These are phyloP conservation scores for Hybos culiciformis DNA, from an alignment of 2,888 invertebrate species.

Conservation along the genomic window DNA sequence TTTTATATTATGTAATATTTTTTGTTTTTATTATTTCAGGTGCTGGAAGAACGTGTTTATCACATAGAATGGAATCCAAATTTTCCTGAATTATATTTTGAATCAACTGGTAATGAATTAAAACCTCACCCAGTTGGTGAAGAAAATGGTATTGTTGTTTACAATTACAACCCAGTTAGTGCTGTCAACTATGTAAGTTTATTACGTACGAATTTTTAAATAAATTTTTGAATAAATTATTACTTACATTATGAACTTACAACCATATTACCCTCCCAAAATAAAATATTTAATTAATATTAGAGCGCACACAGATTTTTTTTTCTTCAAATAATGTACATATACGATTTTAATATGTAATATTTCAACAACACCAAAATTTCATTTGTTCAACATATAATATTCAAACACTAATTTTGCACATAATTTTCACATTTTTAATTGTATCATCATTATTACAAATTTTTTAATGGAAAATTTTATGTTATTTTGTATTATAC, in stretches of 20 bases:
- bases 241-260: background rate
- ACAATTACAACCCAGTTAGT: constrained; percentile 72
- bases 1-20: constrained; percentile 1
- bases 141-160: constrained; percentile 70
- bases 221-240: background rate
- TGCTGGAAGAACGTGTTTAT: constrained; percentile 64
- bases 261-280: constrained; percentile 7
- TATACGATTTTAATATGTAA: no score
- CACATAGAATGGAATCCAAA: constrained; percentile 62
- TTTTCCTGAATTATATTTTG: constrained; percentile 68
- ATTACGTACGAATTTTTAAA: background rate
- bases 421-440: no score
- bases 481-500: no score
- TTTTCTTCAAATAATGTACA: constrained; percentile 3
- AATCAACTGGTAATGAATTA: constrained; percentile 60
- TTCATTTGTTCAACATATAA: no score
- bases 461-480: no score
- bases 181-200: constrained; percentile 74
- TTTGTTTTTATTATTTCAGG: constrained; percentile 39
- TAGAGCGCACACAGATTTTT: constrained; percentile 6
- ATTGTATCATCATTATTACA: no score
- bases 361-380: no score
- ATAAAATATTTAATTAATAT: constrained; percentile 13
- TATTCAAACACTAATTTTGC: no score
- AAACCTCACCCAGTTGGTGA: constrained; percentile 76